Percentiles rank a stretch among this genome's conserved stretches.
These are phyloP conservation scores for Andricus curvator DNA, from an alignment of 2,888 invertebrate genomes.

Conservation along the genomic window DNA sequence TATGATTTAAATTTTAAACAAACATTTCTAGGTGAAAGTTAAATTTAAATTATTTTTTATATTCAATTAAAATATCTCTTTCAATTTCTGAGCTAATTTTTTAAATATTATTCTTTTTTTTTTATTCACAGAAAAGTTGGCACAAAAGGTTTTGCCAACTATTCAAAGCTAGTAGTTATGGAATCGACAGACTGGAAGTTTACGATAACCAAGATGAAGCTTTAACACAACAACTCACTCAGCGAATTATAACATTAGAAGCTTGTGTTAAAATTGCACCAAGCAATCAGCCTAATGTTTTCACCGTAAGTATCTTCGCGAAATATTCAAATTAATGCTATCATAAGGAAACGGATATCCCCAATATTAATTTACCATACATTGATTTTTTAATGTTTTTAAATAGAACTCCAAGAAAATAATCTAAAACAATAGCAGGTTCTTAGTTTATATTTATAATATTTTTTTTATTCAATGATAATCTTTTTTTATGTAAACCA, in stretches of 20 bases:
- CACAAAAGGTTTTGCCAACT: slow-evolving; percentile 88
- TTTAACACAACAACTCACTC: slow-evolving; percentile 81
- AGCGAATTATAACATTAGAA: slow-evolving; percentile 89
- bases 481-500: no score
- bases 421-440: no score
- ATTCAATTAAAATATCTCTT: slow-evolving; percentile 42
- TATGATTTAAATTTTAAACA: no score
- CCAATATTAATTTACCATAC: background rate
- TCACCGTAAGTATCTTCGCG: slow-evolving; percentile 75
- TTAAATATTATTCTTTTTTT: slow-evolving; percentile 11
- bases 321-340: slow-evolving; percentile 16
- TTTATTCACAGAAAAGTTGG: slow-evolving; percentile 88
- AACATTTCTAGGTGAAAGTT: background rate
- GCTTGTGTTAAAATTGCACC: slow-evolving; percentile 90
- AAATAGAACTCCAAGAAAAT: no score
- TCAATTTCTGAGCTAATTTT: slow-evolving; percentile 7
- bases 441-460: no score
- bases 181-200: slow-evolving; percentile 91
- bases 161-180: slow-evolving; percentile 90
- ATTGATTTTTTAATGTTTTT: no score
- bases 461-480: no score
- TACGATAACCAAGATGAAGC: slow-evolving; percentile 90
- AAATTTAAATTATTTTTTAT: slow-evolving; percentile 1
- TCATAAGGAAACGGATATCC: background rate
- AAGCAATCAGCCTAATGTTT: slow-evolving; percentile 79